These are phyloP conservation scores for Procambarus clarkii DNA, from an alignment of 1,140 invertebrate species.

Conservation along the genomic window DNA sequence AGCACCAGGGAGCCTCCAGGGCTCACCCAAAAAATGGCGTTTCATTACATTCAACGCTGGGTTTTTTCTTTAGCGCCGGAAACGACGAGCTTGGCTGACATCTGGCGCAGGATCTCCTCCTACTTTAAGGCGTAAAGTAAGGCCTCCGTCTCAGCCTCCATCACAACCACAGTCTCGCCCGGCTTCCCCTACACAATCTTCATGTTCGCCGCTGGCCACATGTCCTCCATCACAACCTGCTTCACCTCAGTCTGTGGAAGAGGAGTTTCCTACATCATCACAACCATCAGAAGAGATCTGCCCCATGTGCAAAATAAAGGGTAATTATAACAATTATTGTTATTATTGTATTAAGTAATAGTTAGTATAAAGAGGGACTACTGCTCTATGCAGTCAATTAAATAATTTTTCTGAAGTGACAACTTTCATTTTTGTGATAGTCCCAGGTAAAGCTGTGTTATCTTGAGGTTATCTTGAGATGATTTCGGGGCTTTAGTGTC, in stretches of 20 bases:
- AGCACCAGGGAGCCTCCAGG: no score
- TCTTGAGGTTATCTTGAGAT: no score
- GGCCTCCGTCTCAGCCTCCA: slow-evolving; percentile 51
- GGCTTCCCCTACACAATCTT: slow-evolving; percentile 48
- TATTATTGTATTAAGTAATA: no score
- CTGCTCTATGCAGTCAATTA: no score
- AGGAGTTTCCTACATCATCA: slow-evolving; percentile 42
- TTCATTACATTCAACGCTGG: no score
- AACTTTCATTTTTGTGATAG: no score
- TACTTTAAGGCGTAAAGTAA: slow-evolving; percentile 52
- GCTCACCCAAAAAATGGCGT: no score
- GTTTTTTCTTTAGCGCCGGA: slow-evolving; percentile 27
- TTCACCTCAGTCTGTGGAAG: slow-evolving; percentile 55
- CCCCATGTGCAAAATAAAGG: slow-evolving; percentile 59
- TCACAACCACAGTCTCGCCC: slow-evolving; percentile 51
- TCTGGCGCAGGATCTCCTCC: slow-evolving; percentile 57
- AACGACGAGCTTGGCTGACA: slow-evolving; percentile 51
- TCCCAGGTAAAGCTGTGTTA: no score
- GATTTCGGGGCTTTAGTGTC: no score
- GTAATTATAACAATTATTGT: slow-evolving; percentile 7
- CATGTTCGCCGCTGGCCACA: slow-evolving; percentile 52
- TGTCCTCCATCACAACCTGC: slow-evolving; percentile 48
- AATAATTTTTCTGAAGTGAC: no score
- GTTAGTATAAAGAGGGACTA: no score
- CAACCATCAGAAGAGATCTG: slow-evolving; percentile 59